Percentiles rank a stretch among this genome's conserved stretches.
These are phyloP conservation scores for Physocephala rufipes DNA, from an alignment of 2,888 invertebrate species.

Conservation along the genomic window DNA sequence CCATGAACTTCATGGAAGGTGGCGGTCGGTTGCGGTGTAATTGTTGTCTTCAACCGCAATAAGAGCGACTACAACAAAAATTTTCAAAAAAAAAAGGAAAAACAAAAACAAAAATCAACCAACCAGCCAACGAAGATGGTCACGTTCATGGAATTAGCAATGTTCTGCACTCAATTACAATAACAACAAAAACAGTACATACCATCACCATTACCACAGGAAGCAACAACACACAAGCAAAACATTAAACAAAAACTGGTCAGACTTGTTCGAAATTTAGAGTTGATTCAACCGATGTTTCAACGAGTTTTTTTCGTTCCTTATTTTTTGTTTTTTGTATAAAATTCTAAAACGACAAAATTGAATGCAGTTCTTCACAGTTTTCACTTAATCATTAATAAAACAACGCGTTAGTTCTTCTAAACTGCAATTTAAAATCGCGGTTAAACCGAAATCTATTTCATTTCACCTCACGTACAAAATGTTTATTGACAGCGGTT, in stretches of 20 bases:
- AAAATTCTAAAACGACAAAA: constrained; percentile 5
- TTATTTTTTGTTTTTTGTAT: neutral
- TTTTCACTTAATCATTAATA: constrained; percentile 3
- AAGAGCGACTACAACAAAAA: neutral
- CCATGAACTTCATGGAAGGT: constrained; percentile 34
- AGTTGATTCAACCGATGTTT: constrained; percentile 22
- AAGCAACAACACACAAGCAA: constrained; percentile 28
- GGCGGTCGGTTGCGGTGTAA: constrained; percentile 4
- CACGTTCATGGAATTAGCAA: constrained; percentile 35
- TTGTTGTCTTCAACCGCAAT: neutral
- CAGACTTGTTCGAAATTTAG: constrained; percentile 52
- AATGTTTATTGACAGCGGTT: neutral
- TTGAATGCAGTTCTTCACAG: neutral
- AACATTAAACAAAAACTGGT: constrained; percentile 54
- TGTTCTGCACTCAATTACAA: constrained; percentile 24
- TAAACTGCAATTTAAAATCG: neutral
- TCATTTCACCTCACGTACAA: neutral
- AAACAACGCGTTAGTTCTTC: constrained; percentile 4
- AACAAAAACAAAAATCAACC: constrained; percentile 18
- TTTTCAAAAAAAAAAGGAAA: no score
- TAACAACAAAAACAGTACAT: constrained; percentile 29
- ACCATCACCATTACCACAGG: neutral
- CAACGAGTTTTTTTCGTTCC: neutral
- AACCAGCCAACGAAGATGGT: constrained; percentile 21
- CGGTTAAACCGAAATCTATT: constrained; percentile 16